These are phyloP conservation scores for Meloidogyne chitwoodi DNA, from an alignment of 1,140 invertebrate species.

Conservation along the genomic window DNA sequence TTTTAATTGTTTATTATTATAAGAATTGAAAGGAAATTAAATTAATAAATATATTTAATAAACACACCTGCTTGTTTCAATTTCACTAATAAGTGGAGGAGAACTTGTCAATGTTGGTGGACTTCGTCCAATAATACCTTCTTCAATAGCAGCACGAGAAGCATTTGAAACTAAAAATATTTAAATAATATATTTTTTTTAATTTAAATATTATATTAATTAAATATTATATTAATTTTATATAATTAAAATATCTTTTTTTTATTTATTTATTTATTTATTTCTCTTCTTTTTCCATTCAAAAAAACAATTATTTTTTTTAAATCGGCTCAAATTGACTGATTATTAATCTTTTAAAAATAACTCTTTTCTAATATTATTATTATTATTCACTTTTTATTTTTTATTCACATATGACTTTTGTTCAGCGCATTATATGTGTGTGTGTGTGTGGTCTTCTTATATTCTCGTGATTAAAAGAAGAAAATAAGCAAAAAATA, in stretches of 20 bases:
- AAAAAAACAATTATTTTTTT: no score
- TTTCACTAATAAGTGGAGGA: slow-evolving; percentile 44
- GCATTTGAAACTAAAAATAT: slow-evolving; percentile 30
- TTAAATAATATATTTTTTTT: not conserved
- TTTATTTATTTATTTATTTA: not conserved
- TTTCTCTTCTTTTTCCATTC: not conserved
- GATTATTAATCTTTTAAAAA: no score
- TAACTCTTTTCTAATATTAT: no score
- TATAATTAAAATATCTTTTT: no score
- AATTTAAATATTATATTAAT: not conserved
- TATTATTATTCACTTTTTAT: no score
- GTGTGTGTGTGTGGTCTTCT: not conserved
- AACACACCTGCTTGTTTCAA: slow-evolving; percentile 44
- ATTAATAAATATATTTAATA: not conserved
- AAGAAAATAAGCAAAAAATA: not conserved
- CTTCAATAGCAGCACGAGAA: slow-evolving; percentile 1
- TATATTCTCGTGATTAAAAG: not conserved
- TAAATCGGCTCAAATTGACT: no score
- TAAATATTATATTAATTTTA: no score
- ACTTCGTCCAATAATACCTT: slow-evolving; percentile 30
- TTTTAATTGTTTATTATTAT: no score
- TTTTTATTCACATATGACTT: not conserved
- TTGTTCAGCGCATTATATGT: not conserved
- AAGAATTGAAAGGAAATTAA: no score
- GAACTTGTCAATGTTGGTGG: slow-evolving; percentile 42